phyloP scores from a whole-genome alignment of 1,140 invertebrate species.

The Zaprionus ghesquierei region DNA sequence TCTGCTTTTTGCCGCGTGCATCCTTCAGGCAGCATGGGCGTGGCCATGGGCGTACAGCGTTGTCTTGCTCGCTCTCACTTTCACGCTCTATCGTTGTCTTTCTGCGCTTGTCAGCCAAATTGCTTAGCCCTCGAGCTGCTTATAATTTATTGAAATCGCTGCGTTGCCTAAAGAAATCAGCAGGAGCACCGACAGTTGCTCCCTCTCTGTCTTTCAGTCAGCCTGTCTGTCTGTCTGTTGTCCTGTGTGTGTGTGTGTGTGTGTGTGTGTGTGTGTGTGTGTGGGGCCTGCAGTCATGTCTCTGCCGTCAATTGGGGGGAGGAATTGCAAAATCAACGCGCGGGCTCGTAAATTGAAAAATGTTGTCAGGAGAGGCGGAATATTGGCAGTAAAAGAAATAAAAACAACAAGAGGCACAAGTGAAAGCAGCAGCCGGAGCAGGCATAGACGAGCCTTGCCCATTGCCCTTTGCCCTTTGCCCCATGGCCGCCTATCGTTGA shows the following conservation, averaged over 20 bases:
- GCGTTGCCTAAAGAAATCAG: neutral
- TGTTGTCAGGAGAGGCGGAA: slow-evolving; percentile 50
- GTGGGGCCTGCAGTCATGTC: neutral
- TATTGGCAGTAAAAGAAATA: slow-evolving; percentile 23
- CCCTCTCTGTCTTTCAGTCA: neutral
- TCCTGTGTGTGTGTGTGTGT: neutral
- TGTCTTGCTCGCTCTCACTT: neutral
- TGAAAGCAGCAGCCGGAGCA: neutral
- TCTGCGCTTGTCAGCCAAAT: slow-evolving; percentile 38
- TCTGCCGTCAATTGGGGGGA: slow-evolving; percentile 21
- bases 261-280: neutral
- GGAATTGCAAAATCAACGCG: slow-evolving; percentile 50
- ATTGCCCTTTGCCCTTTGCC: slow-evolving; percentile 30
- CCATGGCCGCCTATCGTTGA: slow-evolving; percentile 29
- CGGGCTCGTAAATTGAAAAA: slow-evolving; percentile 59
- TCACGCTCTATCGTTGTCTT: neutral
- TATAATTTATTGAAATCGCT: slow-evolving; percentile 75
- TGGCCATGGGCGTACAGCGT: neutral
- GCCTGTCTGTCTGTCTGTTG: neutral
- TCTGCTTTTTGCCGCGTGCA: slow-evolving; percentile 34
- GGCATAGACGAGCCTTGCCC: slow-evolving; percentile 22
- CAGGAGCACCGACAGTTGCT: no score
- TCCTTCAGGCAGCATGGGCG: slow-evolving; percentile 12
- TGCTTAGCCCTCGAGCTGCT: slow-evolving; percentile 67
- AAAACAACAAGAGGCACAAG: slow-evolving; percentile 9